Evolutionary conservation across 2,888 invertebrate species (phyloP).

Genomic region (Zeuzera pyrina): DNA sequence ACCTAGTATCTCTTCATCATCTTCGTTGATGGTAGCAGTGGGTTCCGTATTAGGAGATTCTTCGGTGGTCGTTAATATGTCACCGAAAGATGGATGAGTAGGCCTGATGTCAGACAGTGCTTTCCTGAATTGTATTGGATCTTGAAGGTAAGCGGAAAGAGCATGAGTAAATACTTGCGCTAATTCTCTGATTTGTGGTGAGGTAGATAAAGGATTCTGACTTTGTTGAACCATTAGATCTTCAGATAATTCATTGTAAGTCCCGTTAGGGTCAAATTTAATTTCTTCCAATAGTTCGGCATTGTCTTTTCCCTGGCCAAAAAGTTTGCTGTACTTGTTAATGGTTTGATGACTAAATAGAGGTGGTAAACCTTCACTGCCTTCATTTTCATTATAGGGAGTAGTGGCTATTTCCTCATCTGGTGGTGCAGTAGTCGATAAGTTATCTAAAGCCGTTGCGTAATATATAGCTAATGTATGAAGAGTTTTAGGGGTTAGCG

Average conservation of each 20-base stretch:
- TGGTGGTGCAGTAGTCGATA: slow-evolving; percentile 52
- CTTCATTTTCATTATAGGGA: slow-evolving; percentile 44
- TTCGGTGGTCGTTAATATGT: slow-evolving; percentile 45
- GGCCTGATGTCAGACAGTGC: slow-evolving; percentile 84
- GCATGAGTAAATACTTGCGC: slow-evolving; percentile 90
- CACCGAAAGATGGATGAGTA: slow-evolving; percentile 79
- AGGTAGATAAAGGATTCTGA: slow-evolving; percentile 73
- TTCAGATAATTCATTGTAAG: slow-evolving; percentile 56
- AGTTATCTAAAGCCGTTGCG: slow-evolving; percentile 77
- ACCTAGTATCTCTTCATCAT: slow-evolving; percentile 83
- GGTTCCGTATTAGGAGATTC: slow-evolving; percentile 65
- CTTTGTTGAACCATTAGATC: slow-evolving; percentile 77
- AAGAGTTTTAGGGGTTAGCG: slow-evolving; percentile 83
- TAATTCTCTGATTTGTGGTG: slow-evolving; percentile 81
- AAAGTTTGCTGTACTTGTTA: slow-evolving; percentile 73
- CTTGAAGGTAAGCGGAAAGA: slow-evolving; percentile 84
- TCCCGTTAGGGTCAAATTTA: slow-evolving; percentile 52
- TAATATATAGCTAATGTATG: slow-evolving; percentile 87
- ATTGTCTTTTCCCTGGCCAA: slow-evolving; percentile 42
- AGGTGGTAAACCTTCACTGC: slow-evolving; percentile 69
- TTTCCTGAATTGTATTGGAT: slow-evolving; percentile 85
- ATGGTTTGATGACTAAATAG: slow-evolving; percentile 79
- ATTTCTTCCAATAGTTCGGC: slow-evolving; percentile 52
- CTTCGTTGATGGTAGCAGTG: slow-evolving; percentile 75
- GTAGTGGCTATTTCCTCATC: slow-evolving; percentile 40